Conservation (phyloP, 2,113 vertebrate genomes). For the Athene cunicularia region DNA sequence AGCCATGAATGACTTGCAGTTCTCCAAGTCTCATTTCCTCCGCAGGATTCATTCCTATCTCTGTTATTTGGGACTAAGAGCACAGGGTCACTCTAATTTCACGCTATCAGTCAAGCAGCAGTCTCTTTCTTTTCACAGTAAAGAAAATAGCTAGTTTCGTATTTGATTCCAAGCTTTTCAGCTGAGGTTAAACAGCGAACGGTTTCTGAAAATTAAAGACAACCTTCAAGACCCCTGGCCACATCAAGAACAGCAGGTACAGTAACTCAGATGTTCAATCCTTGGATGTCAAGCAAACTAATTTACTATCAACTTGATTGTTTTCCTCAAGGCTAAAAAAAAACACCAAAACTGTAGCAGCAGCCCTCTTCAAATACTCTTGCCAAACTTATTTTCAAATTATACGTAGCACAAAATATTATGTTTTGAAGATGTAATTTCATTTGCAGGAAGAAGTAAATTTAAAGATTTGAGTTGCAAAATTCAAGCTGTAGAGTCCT, state of each 20-base stretch:
- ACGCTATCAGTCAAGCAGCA: background rate
- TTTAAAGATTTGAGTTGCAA: too few relatives aligned
- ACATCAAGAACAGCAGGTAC: background rate
- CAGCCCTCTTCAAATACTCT: background rate
- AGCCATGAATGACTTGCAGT: background rate
- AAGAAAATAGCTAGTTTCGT: background rate
- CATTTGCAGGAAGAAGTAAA: background rate
- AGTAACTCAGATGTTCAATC: background rate
- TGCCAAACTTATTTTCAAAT: background rate
- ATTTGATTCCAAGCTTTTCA: background rate
- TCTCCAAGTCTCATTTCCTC: background rate
- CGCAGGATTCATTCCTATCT: background rate
- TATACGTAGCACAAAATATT: background rate
- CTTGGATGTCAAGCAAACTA: background rate
- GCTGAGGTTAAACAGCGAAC: background rate
- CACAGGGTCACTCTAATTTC: background rate
- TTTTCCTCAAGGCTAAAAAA: background rate
- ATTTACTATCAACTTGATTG: background rate
- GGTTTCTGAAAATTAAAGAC: conserved; percentile 1
- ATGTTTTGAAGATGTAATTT: background rate
- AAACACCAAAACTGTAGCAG: background rate
- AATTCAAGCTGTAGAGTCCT: too few relatives aligned
- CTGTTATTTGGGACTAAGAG: background rate
- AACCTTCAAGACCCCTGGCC: background rate
- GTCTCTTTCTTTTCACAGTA: background rate